A percentile compares a stretch with the other conserved stretches of the same genome.
Conservation (phyloP, 2,113 vertebrate species). For the Myodes glareolus region DNA sequence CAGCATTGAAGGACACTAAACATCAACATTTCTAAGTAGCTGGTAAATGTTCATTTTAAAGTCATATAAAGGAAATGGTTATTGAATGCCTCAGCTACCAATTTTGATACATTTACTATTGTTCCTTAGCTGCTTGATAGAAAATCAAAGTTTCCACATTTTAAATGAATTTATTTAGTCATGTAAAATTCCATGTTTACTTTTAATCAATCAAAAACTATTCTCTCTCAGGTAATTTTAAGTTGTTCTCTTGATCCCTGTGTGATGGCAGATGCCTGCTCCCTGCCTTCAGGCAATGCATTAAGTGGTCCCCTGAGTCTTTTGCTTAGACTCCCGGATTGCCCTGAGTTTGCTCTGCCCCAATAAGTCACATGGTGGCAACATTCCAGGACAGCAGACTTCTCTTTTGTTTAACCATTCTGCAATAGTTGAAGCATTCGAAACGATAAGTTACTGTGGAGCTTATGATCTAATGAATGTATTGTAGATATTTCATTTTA, state of each 20-base stretch:
- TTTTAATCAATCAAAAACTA: conserved; percentile 43
- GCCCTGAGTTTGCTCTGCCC: conserved; percentile 57
- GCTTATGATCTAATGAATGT: conserved; percentile 49
- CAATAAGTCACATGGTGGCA: conserved; percentile 16
- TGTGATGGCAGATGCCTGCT: background rate
- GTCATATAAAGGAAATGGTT: conserved; percentile 19
- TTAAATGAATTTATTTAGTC: conserved; percentile 46
- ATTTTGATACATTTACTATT: conserved; percentile 25
- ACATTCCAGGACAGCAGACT: conserved; percentile 47
- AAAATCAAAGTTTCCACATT: conserved; percentile 45
- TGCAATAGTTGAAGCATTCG: conserved; percentile 19
- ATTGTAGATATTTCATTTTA: conserved; percentile 59
- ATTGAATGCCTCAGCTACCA: conserved; percentile 14
- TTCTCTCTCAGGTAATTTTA: conserved; percentile 2
- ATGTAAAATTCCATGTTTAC: conserved; percentile 3
- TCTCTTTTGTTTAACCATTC: conserved; percentile 54
- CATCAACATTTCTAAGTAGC: conserved; percentile 47
- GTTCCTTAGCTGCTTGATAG: background rate
- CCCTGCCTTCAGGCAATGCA: background rate
- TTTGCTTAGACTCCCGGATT: background rate
- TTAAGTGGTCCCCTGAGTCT: background rate
- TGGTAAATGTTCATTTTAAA: conserved; percentile 43
- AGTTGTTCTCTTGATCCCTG: conserved; percentile 18
- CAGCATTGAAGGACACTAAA: background rate
- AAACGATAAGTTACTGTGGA: conserved; percentile 57